phyloP scores from a whole-genome alignment of 2,888 invertebrate species.

The Serripes groenlandicus region DNA sequence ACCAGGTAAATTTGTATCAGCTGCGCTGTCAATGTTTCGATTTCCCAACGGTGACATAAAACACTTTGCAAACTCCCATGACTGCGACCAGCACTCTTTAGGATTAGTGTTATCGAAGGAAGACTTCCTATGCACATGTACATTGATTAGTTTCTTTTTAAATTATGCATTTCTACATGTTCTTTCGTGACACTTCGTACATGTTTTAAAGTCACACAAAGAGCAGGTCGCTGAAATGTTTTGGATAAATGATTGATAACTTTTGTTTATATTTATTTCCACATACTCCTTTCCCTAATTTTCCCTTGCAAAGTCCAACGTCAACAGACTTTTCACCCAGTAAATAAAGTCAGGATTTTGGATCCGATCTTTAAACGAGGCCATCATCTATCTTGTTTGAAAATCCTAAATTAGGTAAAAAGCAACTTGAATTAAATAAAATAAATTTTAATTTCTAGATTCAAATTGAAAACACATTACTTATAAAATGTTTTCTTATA shows the following conservation, averaged over 20 bases:
- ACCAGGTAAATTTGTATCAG: background rate
- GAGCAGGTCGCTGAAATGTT: background rate
- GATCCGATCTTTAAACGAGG: too few species aligned
- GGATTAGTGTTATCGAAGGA: background rate
- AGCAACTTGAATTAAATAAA: too few species aligned
- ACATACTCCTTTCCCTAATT: background rate
- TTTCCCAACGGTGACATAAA: background rate
- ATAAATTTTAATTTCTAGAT: too few species aligned
- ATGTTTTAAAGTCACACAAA: background rate
- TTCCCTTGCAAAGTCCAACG: background rate
- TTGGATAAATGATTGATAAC: background rate
- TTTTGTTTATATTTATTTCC: background rate
- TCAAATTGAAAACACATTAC: too few species aligned
- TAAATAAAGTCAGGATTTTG: too few species aligned
- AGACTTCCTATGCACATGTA: background rate
- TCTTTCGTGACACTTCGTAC: background rate
- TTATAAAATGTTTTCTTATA: too few species aligned
- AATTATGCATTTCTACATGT: background rate
- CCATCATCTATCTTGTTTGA: too few species aligned
- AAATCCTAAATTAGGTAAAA: too few species aligned
- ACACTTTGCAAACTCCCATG: conserved; percentile 3
- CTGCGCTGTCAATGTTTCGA: background rate
- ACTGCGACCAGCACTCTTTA: background rate
- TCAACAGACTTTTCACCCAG: background rate
- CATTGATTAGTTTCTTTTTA: background rate